phyloP scores from a whole-genome alignment of 2,888 invertebrate genomes.

The Leptopilina syphax region DNA sequence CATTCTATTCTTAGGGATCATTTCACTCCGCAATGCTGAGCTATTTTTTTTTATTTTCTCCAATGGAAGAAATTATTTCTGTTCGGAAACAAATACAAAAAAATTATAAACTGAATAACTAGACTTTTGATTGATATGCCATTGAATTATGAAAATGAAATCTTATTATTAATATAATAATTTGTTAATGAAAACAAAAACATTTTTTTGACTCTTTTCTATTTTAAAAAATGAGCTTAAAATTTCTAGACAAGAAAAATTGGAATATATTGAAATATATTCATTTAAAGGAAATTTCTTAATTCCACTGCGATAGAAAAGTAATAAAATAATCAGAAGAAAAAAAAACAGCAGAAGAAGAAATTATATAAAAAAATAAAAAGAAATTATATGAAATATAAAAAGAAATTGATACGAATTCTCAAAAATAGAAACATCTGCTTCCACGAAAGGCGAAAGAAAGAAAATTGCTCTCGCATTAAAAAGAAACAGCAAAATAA shows the following conservation, averaged over 20 bases:
- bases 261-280: no score
- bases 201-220: no score
- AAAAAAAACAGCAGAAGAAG: no score
- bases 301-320: no score
- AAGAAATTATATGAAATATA: neutral
- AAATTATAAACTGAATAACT: neutral
- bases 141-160: neutral
- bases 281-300: no score
- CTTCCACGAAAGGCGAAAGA: slow-evolving; percentile 10
- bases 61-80: slow-evolving; percentile 44
- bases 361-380: no score
- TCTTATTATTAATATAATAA: no score
- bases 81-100: neutral
- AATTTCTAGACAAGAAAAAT: no score
- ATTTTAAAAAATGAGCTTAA: no score
- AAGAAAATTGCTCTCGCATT: slow-evolving; percentile 6
- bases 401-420: neutral
- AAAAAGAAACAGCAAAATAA: neutral
- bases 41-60: slow-evolving; percentile 50
- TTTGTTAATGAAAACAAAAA: no score
- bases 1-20: slow-evolving; percentile 65
- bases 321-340: no score
- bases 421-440: slow-evolving; percentile 28
- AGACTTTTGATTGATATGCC: neutral
- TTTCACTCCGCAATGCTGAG: slow-evolving; percentile 45